Percentiles rank a stretch among this genome's conserved stretches.
phyloP scores from a whole-genome alignment of 2,113 vertebrate genomes.

The Oxygymnocypris stewartii region DNA sequence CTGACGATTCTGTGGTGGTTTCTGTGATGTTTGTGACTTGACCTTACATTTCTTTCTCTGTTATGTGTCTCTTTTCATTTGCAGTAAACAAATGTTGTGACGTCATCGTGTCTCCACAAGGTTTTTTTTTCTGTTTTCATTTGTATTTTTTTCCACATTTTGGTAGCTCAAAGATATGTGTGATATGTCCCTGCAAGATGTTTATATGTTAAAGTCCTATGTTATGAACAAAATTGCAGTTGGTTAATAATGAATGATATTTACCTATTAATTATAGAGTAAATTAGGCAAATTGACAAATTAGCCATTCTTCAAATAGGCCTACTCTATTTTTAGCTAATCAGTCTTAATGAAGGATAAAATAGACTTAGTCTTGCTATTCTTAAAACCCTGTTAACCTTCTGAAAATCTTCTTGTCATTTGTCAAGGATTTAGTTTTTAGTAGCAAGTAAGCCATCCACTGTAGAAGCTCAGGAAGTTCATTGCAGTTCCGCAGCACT shows the following conservation, averaged over 20 bases:
- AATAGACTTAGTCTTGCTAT: background rate
- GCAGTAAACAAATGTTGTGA: conserved; percentile 86
- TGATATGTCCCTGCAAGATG: background rate
- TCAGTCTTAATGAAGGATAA: background rate
- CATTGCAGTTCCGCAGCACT: conserved; percentile 2
- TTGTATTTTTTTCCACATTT: conserved; percentile 34
- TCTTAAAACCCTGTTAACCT: conserved; percentile 15
- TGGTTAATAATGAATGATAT: background rate
- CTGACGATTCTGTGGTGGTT: conserved; percentile 68
- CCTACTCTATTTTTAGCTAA: background rate
- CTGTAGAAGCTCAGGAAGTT: background rate
- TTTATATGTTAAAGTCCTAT: background rate
- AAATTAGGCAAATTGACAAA: background rate
- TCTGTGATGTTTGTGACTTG: conserved; percentile 66
- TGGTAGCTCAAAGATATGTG: conserved; percentile 3
- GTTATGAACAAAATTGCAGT: background rate
- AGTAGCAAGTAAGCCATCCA: background rate
- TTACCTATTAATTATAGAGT: background rate
- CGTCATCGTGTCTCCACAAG: conserved; percentile 82
- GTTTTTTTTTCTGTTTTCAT: conserved; percentile 80
- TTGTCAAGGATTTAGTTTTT: background rate
- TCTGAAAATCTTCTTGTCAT: background rate
- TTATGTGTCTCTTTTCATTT: conserved; percentile 82
- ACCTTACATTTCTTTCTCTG: conserved; percentile 78
- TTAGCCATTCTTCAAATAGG: background rate